phyloP scores from a whole-genome alignment of 2,797 vertebrate species.

The Thamnophis elegans region DNA sequence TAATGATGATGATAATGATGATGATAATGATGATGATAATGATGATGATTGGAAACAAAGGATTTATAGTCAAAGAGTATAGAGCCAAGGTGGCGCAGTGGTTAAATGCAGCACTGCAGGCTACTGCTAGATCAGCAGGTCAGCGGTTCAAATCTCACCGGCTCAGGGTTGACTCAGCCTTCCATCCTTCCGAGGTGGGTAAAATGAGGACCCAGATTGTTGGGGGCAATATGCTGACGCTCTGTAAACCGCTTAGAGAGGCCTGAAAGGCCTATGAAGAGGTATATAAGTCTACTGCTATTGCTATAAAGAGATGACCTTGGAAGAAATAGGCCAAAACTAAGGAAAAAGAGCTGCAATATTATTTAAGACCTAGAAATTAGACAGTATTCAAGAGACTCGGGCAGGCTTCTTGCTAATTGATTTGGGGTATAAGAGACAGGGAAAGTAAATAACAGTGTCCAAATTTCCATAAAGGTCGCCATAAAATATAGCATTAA shows the following conservation, averaged over 20 bases:
- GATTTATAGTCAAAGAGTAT: neutral
- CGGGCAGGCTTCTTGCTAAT: neutral
- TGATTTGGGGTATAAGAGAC: neutral
- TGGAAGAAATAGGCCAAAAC: neutral
- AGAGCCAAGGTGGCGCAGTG: no score
- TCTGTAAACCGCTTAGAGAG: no score
- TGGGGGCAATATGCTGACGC: no score
- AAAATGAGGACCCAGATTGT: no score
- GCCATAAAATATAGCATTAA: neutral
- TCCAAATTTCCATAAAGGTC: neutral
- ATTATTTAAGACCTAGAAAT: neutral
- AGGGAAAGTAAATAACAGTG: neutral
- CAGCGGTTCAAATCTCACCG: no score
- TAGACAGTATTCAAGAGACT: neutral
- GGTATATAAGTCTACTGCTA: no score
- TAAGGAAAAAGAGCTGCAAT: neutral
- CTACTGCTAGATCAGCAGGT: no score
- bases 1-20: neutral
- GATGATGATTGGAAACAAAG: neutral
- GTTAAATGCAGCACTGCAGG: no score
- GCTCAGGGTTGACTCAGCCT: no score
- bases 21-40: neutral
- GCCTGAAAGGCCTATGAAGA: no score
- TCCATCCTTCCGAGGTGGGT: no score
- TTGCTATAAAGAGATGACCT: neutral